Percentiles rank a stretch among this genome's conserved stretches.
These are phyloP conservation scores for Drusus annulatus DNA, from an alignment of 1,140 invertebrate species.

Conservation along the genomic window DNA sequence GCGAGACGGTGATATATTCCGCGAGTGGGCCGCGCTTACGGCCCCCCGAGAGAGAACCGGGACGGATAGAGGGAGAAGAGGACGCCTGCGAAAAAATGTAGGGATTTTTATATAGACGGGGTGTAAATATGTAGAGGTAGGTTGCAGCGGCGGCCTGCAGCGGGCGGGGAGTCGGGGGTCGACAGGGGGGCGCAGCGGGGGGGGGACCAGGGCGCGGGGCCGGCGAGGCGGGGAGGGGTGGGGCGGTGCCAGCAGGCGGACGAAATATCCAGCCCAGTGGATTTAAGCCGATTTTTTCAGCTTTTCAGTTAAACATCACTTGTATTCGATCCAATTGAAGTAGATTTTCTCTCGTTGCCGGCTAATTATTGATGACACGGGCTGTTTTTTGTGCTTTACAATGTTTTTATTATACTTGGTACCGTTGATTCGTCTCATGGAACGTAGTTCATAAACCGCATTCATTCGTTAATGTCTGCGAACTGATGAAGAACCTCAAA, in stretches of 20 bases:
- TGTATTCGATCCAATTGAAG: slow-evolving; percentile 1
- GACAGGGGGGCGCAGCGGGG: not conserved
- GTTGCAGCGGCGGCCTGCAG: slow-evolving; percentile 50
- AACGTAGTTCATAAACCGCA: too few species aligned
- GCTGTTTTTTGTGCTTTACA: too few species aligned
- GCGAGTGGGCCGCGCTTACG: slow-evolving; percentile 34
- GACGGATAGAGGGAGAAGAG: slow-evolving; percentile 48
- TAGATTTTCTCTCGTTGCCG: not conserved
- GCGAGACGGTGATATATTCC: slow-evolving; percentile 53
- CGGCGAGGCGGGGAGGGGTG: not conserved
- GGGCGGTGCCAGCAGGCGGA: slow-evolving; percentile 17
- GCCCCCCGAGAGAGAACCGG: slow-evolving; percentile 21
- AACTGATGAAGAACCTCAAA: not conserved
- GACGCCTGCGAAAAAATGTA: slow-evolving; percentile 57
- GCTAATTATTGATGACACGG: not conserved
- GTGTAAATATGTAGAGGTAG: slow-evolving; percentile 58
- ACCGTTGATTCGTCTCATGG: not conserved
- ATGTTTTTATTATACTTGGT: not conserved
- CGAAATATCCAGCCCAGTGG: slow-evolving; percentile 28
- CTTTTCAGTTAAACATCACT: slow-evolving; percentile 5
- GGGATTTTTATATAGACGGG: slow-evolving; percentile 58
- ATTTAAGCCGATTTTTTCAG: slow-evolving; percentile 19
- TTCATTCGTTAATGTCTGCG: not conserved
- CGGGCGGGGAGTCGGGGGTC: slow-evolving; percentile 5
- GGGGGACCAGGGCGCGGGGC: slow-evolving; percentile 2